phyloP scores from a whole-genome alignment of 1,140 invertebrate genomes.

The Onthophagus taurus region DNA sequence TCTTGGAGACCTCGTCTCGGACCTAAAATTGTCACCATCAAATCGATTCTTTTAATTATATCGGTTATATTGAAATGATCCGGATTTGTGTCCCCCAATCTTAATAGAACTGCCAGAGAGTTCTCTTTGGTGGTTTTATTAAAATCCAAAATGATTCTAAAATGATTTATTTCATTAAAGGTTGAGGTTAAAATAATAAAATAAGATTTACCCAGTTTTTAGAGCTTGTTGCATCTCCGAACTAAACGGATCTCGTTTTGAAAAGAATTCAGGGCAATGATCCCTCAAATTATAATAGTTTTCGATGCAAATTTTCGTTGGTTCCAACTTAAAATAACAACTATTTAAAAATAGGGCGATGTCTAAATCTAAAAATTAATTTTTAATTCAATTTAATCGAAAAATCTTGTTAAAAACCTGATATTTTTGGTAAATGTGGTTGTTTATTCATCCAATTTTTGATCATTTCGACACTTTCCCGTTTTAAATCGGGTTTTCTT shows the following conservation, averaged over 20 bases:
- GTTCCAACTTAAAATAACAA: constrained; percentile 46
- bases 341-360: constrained; percentile 49
- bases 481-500: no score
- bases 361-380: no score
- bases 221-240: background rate
- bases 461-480: no score
- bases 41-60: constrained; percentile 38
- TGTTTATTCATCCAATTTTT: no score
- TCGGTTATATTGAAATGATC: constrained; percentile 46
- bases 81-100: constrained; percentile 42
- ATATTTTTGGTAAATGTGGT: no score
- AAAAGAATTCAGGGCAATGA: constrained; percentile 26
- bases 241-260: background rate
- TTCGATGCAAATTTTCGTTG: constrained; percentile 49
- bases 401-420: no score
- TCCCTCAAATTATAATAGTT: constrained; percentile 49
- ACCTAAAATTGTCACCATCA: constrained; percentile 47
- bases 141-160: no score
- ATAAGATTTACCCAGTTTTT: background rate
- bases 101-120: no score
- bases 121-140: no score
- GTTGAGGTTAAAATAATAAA: no score
- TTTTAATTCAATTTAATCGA: no score
- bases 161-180: no score
- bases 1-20: constrained; percentile 9